These are phyloP conservation scores for Tragelaphus eurycerus DNA, from an alignment of 2,797 vertebrate genomes.

Conservation along the genomic window DNA sequence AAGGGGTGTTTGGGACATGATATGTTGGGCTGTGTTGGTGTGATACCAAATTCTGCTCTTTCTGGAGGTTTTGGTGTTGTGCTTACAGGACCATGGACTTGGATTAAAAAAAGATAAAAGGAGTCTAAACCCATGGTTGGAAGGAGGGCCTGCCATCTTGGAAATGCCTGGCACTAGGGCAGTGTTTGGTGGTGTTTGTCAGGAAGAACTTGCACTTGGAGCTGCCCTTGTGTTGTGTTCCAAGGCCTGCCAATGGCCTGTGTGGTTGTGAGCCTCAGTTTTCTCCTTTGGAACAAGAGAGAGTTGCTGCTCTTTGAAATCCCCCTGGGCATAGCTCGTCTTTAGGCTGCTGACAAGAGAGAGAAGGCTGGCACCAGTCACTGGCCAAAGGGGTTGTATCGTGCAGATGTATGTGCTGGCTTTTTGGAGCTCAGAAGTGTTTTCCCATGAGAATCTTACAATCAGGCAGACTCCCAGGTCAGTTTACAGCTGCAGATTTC, in stretches of 20 bases:
- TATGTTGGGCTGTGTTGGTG: not conserved
- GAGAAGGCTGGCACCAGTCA: not conserved
- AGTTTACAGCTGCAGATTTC: not conserved
- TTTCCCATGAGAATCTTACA: not conserved
- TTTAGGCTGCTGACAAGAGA: not conserved
- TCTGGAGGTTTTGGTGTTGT: not conserved
- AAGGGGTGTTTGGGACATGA: not conserved
- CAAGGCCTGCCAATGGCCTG: not conserved
- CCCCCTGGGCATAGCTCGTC: not conserved
- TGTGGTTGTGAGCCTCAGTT: not conserved
- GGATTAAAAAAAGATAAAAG: not conserved
- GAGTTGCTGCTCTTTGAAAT: not conserved
- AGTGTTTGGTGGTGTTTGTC: not conserved
- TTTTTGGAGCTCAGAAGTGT: not conserved
- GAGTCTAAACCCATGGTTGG: not conserved
- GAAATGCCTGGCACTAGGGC: not conserved
- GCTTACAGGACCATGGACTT: not conserved
- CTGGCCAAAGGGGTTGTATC: not conserved
- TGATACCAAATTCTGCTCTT: not conserved
- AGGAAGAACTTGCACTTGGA: not conserved
- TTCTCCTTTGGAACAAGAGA: not conserved
- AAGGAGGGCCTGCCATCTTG: not conserved
- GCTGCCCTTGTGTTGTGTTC: not conserved
- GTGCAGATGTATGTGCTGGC: not conserved
- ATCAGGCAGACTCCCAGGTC: not conserved